Conservation (phyloP, 2,888 invertebrate species). For the Lasius fuliginosus region DNA sequence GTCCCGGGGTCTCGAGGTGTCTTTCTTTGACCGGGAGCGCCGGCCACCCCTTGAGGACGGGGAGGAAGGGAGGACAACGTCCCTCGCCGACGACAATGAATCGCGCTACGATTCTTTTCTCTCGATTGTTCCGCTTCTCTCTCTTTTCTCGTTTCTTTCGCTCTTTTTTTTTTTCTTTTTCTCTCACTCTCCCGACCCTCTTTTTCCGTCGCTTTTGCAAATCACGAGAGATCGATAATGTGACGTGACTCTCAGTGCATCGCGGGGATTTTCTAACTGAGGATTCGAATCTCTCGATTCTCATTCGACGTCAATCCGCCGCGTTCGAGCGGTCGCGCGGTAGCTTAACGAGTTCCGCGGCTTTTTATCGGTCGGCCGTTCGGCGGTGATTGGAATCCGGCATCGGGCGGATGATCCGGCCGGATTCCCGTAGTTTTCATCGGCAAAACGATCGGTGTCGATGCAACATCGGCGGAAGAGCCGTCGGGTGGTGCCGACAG, state of each 20-base stretch:
- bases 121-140: background rate
- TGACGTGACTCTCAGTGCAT: conserved; percentile 60
- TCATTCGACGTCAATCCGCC: conserved; percentile 60
- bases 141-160: background rate
- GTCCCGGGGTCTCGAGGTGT: conserved; percentile 24
- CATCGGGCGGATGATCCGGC: conserved; percentile 14
- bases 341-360: conserved; percentile 73
- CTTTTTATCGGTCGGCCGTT: conserved; percentile 70
- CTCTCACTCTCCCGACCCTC: background rate
- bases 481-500: conserved; percentile 46
- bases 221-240: conserved; percentile 54
- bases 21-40: background rate
- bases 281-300: conserved; percentile 59
- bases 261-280: conserved; percentile 26
- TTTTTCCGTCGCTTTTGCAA: background rate
- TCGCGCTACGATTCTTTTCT: background rate
- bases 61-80: background rate
- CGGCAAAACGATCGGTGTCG: conserved; percentile 65
- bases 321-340: conserved; percentile 57
- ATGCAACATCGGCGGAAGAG: conserved; percentile 16
- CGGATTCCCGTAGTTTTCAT: conserved; percentile 59
- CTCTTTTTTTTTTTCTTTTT: too few relatives aligned
- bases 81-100: background rate
- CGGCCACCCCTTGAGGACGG: background rate
- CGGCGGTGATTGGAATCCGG: conserved; percentile 66